Conservation (phyloP, 2,888 invertebrate genomes). For the Patella depressa region DNA sequence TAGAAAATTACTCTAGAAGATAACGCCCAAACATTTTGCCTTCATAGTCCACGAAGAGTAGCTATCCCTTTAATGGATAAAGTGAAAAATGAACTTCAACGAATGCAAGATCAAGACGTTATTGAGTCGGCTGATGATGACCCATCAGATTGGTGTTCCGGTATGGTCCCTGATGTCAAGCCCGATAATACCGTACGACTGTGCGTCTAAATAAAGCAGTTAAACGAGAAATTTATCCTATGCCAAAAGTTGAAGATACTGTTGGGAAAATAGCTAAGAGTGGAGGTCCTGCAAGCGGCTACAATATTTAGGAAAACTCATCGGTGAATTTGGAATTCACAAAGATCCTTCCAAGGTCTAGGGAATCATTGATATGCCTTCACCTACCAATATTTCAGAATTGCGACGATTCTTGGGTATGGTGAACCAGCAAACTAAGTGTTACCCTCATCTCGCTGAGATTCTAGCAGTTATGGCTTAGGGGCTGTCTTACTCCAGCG, state of each 20-base stretch:
- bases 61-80: background rate
- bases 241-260: conserved; percentile 27
- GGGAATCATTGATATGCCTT: background rate
- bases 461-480: background rate
- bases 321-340: conserved; percentile 24
- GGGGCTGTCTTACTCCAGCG: background rate
- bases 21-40: background rate
- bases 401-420: background rate
- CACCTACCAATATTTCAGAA: conserved; percentile 2
- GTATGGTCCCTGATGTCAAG: background rate
- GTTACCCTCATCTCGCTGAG: background rate
- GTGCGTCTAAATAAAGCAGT: conserved; percentile 25
- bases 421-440: background rate
- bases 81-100: background rate
- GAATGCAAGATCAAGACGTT: background rate
- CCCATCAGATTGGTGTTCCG: background rate
- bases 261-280: conserved; percentile 19
- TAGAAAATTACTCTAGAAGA: background rate
- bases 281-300: conserved; percentile 14
- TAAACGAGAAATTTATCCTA: conserved; percentile 22
- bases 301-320: conserved; percentile 36
- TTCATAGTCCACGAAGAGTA: too few species aligned
- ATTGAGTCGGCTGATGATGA: background rate
- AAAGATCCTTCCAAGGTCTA: conserved; percentile 21
- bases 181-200: background rate